Conservation (phyloP, 2,113 vertebrate genomes). For the Forbesichthys papilliferus region DNA sequence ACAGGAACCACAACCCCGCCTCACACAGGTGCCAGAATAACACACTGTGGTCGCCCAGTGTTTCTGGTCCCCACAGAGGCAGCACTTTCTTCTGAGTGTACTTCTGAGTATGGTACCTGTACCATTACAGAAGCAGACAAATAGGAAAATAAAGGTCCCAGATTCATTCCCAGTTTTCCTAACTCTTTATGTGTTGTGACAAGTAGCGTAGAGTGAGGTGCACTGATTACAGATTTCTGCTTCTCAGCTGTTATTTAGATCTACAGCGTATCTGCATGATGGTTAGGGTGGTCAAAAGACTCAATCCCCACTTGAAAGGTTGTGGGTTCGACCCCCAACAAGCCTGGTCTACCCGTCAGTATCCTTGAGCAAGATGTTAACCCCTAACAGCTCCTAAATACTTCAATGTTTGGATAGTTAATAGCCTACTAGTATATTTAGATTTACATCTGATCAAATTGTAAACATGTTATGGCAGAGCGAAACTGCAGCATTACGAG, state of each 20-base stretch:
- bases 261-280: neutral
- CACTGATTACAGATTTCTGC: neutral
- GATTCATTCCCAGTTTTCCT: neutral
- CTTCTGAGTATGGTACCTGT: too few relatives aligned
- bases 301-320: too few relatives aligned
- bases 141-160: neutral
- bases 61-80: slow-evolving; percentile 1
- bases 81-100: neutral
- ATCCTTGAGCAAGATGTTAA: too few relatives aligned
- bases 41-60: slow-evolving; percentile 11
- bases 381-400: too few relatives aligned
- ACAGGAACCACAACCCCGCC: slow-evolving; percentile 15
- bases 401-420: too few relatives aligned
- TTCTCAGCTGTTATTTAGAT: neutral
- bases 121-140: neutral
- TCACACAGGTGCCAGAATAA: neutral
- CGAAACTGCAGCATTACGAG: too few relatives aligned
- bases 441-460: too few relatives aligned
- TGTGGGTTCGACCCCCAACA: too few relatives aligned
- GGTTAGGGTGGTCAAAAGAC: too few relatives aligned
- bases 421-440: too few relatives aligned
- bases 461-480: too few relatives aligned
- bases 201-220: neutral
- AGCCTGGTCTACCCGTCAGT: too few relatives aligned
- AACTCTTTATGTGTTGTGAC: neutral